phyloP scores from a whole-genome alignment of 2,797 vertebrate species.

The Cuniculus paca region DNA sequence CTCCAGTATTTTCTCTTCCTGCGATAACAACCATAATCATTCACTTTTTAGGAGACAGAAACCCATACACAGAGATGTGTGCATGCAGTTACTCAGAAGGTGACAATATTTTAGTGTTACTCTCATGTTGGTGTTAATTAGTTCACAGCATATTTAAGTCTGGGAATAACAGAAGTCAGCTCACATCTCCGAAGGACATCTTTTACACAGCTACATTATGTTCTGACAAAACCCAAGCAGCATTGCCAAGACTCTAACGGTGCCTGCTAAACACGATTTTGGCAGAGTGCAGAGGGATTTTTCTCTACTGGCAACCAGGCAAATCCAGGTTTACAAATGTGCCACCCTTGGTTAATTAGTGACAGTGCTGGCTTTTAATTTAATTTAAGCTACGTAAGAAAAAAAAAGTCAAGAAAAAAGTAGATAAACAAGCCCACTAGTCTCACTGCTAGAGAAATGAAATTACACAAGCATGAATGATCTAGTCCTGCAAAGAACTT shows the following conservation, averaged over 20 bases:
- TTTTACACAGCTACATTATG: slow-evolving; percentile 73
- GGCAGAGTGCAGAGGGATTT: slow-evolving; percentile 83
- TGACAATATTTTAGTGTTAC: slow-evolving; percentile 65
- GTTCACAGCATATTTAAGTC: slow-evolving; percentile 77
- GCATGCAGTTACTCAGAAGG: slow-evolving; percentile 63
- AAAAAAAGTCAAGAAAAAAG: slow-evolving; percentile 74
- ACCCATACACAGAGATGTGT: slow-evolving; percentile 63
- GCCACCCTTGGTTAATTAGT: slow-evolving; percentile 88
- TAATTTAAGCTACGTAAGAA: slow-evolving; percentile 86
- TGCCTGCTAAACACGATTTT: slow-evolving; percentile 83
- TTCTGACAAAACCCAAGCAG: slow-evolving; percentile 75
- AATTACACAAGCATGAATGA: slow-evolving; percentile 85
- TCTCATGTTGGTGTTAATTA: slow-evolving; percentile 74
- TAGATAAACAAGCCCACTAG: slow-evolving; percentile 81
- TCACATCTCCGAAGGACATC: slow-evolving; percentile 75
- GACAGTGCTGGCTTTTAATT: slow-evolving; percentile 88
- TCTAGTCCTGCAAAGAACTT: slow-evolving; percentile 74
- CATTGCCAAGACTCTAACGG: slow-evolving; percentile 75
- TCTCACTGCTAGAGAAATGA: slow-evolving; percentile 82
- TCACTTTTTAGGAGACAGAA: slow-evolving; percentile 78
- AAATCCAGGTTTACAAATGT: slow-evolving; percentile 88
- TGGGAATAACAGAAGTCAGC: slow-evolving; percentile 67
- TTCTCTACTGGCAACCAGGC: slow-evolving; percentile 87
- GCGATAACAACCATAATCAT: slow-evolving; percentile 65
- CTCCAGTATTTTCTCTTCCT: slow-evolving; percentile 68